phyloP scores from a whole-genome alignment of 2,797 vertebrate genomes.

The Poeciliopsis gracilis region DNA sequence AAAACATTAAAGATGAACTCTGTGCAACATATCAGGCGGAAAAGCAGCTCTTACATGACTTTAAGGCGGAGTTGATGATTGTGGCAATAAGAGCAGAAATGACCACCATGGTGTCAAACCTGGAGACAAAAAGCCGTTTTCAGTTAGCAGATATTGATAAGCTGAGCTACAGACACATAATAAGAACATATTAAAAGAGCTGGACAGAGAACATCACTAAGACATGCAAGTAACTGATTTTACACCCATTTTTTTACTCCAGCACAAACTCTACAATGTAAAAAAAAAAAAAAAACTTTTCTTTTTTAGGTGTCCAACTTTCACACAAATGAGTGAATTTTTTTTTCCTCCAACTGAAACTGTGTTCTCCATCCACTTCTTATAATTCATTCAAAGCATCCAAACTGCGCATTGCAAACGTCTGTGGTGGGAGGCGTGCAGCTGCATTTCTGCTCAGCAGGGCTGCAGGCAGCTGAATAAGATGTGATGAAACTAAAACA shows the following conservation, averaged over 20 bases:
- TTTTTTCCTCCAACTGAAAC: not conserved
- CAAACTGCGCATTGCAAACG: not conserved
- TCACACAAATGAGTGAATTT: not conserved
- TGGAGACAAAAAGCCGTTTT: slow-evolving; percentile 49
- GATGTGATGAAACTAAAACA: not conserved
- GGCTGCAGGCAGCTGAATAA: not conserved
- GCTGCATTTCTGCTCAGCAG: slow-evolving; percentile 19
- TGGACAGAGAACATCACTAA: not conserved
- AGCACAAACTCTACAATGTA: not conserved
- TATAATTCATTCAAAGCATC: slow-evolving; percentile 18
- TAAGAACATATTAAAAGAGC: slow-evolving; percentile 8
- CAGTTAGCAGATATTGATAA: not conserved
- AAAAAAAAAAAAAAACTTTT: too few species aligned
- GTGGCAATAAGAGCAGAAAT: slow-evolving; percentile 88
- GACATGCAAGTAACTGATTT: not conserved
- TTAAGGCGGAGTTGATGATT: slow-evolving; percentile 82
- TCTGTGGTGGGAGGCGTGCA: not conserved
- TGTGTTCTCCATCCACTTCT: slow-evolving; percentile 4
- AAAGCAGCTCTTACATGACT: slow-evolving; percentile 79
- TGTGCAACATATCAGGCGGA: not conserved
- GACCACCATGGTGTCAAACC: slow-evolving; percentile 93
- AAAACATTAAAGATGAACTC: not conserved
- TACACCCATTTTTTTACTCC: not conserved
- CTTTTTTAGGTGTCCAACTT: not conserved
- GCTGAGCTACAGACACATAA: not conserved